Percentiles rank a stretch among this genome's conserved stretches.
phyloP scores from a whole-genome alignment of 1,140 invertebrate genomes.

The Bombus balteatus region DNA sequence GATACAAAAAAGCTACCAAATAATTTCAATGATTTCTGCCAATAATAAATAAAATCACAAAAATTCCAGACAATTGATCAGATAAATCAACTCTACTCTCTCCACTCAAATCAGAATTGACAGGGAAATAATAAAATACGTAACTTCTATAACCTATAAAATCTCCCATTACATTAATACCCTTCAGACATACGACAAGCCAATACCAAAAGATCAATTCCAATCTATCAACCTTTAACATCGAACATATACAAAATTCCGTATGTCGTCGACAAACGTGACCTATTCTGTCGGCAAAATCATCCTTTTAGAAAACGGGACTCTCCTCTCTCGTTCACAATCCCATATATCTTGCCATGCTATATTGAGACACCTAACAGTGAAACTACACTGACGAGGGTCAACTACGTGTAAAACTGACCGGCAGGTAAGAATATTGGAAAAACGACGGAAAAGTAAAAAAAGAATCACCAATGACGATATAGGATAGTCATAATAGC shows the following conservation, averaged over 20 bases:
- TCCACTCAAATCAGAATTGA: too few species aligned
- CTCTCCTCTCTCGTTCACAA: conserved; percentile 23
- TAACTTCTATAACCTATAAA: background rate
- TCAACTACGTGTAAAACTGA: conserved; percentile 72
- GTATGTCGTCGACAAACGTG: background rate
- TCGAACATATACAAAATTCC: conserved; percentile 1
- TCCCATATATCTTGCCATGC: conserved; percentile 21
- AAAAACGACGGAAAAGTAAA: conserved; percentile 20
- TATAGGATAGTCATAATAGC: conserved; percentile 80
- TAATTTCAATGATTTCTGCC: background rate
- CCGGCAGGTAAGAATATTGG: conserved; percentile 71
- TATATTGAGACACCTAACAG: conserved; percentile 78
- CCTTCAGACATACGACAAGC: conserved; percentile 63
- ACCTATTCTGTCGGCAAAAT: conserved; percentile 71
- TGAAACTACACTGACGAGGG: conserved; percentile 74
- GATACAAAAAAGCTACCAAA: too few species aligned
- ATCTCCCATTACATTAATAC: background rate
- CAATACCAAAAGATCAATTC: conserved; percentile 54
- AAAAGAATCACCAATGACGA: conserved; percentile 56
- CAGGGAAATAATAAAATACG: background rate
- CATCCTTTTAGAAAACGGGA: conserved; percentile 38
- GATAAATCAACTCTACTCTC: conserved; percentile 3
- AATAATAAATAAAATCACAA: background rate
- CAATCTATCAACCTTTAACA: conserved; percentile 33
- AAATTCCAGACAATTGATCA: background rate